A percentile compares a stretch with the other conserved stretches of the same genome.
Conservation (phyloP, 2,797 vertebrate species). For the Danionella dracula region DNA sequence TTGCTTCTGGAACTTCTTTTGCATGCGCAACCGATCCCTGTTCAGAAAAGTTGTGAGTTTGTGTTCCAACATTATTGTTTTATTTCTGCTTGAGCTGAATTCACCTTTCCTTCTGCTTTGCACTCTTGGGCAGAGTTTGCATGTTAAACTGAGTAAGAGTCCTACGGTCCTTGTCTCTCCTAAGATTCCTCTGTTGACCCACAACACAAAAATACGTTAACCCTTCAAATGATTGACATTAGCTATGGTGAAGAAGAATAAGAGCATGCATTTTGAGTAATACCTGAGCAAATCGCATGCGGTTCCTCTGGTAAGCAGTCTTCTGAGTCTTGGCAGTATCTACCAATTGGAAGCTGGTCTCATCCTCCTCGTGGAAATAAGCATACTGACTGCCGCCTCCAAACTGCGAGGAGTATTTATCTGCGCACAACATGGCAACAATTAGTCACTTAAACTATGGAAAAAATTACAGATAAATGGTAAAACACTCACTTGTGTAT, state of each 20-base stretch:
- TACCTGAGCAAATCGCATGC: conserved; percentile 98
- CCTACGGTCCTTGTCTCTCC: conserved; percentile 93
- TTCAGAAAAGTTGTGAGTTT: conserved; percentile 15
- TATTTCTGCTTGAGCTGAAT: conserved; percentile 6
- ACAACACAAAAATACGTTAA: not conserved
- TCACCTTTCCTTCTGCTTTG: conserved; percentile 98
- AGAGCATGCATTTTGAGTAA: not conserved
- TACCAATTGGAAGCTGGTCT: conserved; percentile 96
- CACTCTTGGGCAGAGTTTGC: conserved; percentile 95
- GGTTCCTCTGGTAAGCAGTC: conserved; percentile 95
- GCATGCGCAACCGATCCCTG: conserved; percentile 92
- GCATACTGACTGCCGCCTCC: conserved; percentile 96
- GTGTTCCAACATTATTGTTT: not conserved
- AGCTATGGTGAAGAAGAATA: not conserved
- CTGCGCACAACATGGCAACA: conserved; percentile 56
- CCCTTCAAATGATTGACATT: not conserved
- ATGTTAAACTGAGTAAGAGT: conserved; percentile 95
- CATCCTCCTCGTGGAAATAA: conserved; percentile 97
- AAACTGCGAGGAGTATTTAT: conserved; percentile 98
- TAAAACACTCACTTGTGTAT: conserved; percentile 86
- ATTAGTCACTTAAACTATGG: not conserved
- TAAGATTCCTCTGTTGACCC: conserved; percentile 84
- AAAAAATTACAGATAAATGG: not conserved
- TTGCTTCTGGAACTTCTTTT: conserved; percentile 99
- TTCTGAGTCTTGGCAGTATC: conserved; percentile 96